A percentile compares a stretch with the other conserved stretches of the same genome.
phyloP scores from a whole-genome alignment of 2,113 vertebrate species.

The Peromyscus polionotus region DNA sequence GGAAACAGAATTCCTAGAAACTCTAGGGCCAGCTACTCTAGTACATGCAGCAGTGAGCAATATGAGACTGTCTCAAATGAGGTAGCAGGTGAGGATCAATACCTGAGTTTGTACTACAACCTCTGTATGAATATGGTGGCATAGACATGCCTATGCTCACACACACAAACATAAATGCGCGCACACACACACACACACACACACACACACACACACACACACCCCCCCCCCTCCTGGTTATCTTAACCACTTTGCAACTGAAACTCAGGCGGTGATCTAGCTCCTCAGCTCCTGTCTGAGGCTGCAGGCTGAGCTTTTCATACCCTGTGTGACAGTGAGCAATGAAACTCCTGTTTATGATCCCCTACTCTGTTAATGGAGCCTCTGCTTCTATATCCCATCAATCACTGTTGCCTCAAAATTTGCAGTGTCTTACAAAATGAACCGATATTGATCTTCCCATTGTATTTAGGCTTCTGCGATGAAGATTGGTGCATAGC shows the following conservation, averaged over 20 bases:
- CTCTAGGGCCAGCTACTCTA: background rate
- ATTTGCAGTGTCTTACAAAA: constrained; percentile 66
- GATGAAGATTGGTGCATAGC: constrained; percentile 4
- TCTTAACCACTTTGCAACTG: background rate
- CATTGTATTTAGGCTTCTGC: constrained; percentile 24
- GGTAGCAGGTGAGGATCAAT: background rate
- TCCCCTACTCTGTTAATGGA: constrained; percentile 43
- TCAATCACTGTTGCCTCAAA: constrained; percentile 72
- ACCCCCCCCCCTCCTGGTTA: background rate
- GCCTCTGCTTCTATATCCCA: background rate
- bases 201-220: background rate
- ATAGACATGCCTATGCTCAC: background rate
- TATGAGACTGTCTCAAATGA: background rate
- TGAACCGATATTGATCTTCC: constrained; percentile 46
- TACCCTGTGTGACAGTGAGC: constrained; percentile 31
- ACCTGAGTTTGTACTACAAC: background rate
- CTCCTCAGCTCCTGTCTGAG: background rate
- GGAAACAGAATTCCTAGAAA: background rate
- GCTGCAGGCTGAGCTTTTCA: background rate
- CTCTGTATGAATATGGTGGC: background rate
- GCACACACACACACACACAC: background rate
- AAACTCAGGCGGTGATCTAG: background rate
- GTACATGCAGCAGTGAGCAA: no score
- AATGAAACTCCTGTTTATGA: constrained; percentile 66
- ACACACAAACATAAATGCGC: background rate